phyloP scores from a whole-genome alignment of 1,140 invertebrate genomes.

The Drosophila kurseongensis region DNA sequence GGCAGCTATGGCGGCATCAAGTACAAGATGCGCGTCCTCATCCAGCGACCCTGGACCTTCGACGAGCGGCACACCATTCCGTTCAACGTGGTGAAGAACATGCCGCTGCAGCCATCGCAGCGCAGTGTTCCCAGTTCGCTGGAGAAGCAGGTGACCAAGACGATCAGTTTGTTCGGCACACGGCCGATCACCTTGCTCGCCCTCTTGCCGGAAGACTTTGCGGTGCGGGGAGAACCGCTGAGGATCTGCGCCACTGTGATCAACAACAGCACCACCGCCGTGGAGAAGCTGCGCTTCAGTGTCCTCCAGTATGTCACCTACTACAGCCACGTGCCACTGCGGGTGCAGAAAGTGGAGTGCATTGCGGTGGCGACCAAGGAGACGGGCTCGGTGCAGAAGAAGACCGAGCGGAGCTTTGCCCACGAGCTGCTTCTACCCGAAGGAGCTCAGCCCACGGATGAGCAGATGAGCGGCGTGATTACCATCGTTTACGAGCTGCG shows the following conservation, averaged over 20 bases:
- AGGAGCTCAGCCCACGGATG: constrained; percentile 69
- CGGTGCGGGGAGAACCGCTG: constrained; percentile 73
- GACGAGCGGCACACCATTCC: constrained; percentile 78
- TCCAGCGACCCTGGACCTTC: constrained; percentile 79
- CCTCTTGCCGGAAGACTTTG: constrained; percentile 71
- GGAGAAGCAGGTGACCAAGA: constrained; percentile 81
- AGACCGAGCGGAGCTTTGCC: constrained; percentile 80
- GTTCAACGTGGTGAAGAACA: constrained; percentile 72
- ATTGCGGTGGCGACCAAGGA: constrained; percentile 73
- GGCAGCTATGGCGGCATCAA: constrained; percentile 81
- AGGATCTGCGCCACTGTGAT: constrained; percentile 79
- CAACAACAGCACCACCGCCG: constrained; percentile 79
- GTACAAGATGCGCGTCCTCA: constrained; percentile 81
- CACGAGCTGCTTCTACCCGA: constrained; percentile 77
- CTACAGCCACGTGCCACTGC: constrained; percentile 73
- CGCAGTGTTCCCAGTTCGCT: constrained; percentile 61
- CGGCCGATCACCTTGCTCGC: constrained; percentile 78
- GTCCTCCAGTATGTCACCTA: constrained; percentile 75
- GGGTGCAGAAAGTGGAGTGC: constrained; percentile 75
- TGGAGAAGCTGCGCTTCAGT: constrained; percentile 79
- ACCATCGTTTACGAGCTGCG: constrained; percentile 77
- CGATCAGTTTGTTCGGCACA: constrained; percentile 79
- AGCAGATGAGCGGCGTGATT: constrained; percentile 71
- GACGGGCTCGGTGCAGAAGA: constrained; percentile 79
- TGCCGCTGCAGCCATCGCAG: constrained; percentile 58